Conservation (phyloP, 2,888 invertebrate species). For the Drosophila melanosoma region DNA sequence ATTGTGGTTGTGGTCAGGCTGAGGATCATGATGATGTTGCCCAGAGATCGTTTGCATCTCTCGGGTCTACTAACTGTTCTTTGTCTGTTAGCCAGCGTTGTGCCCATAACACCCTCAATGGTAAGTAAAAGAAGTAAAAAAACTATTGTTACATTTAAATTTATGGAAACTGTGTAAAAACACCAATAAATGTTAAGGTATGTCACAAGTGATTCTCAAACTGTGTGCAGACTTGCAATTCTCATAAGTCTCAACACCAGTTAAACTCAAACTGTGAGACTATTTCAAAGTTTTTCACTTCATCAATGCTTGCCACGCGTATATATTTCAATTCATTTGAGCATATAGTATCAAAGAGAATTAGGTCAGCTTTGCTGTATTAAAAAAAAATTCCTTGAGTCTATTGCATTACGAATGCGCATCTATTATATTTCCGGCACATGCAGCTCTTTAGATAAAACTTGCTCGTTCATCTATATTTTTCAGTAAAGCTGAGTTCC, state of each 20-base stretch:
- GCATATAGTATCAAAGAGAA: slow-evolving; percentile 37
- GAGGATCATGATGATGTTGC: slow-evolving; percentile 82
- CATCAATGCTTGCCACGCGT: not conserved
- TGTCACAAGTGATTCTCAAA: slow-evolving; percentile 7
- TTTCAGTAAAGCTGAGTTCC: slow-evolving; percentile 20
- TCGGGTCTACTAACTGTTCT: slow-evolving; percentile 82
- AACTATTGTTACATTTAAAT: not conserved
- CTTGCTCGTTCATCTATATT: slow-evolving; percentile 2
- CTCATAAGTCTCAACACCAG: not conserved
- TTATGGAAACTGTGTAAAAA: not conserved
- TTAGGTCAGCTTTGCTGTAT: slow-evolving; percentile 64
- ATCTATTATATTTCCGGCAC: slow-evolving; percentile 65
- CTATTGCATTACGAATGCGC: slow-evolving; percentile 18
- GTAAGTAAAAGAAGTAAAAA: slow-evolving; percentile 70
- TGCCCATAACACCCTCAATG: slow-evolving; percentile 73
- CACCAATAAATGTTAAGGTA: not conserved
- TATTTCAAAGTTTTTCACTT: not conserved
- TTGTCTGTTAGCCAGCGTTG: slow-evolving; percentile 74
- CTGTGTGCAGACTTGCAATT: not conserved
- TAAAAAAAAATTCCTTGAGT: slow-evolving; percentile 31
- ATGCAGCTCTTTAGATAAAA: slow-evolving; percentile 56
- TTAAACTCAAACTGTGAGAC: slow-evolving; percentile 23
- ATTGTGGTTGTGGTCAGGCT: slow-evolving; percentile 42
- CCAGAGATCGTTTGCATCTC: slow-evolving; percentile 84
- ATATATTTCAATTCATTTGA: slow-evolving; percentile 3